A percentile compares a stretch with the other conserved stretches of the same genome.
These are phyloP conservation scores for Psettodes erumei DNA, from an alignment of 2,113 vertebrate species.

Conservation along the genomic window DNA sequence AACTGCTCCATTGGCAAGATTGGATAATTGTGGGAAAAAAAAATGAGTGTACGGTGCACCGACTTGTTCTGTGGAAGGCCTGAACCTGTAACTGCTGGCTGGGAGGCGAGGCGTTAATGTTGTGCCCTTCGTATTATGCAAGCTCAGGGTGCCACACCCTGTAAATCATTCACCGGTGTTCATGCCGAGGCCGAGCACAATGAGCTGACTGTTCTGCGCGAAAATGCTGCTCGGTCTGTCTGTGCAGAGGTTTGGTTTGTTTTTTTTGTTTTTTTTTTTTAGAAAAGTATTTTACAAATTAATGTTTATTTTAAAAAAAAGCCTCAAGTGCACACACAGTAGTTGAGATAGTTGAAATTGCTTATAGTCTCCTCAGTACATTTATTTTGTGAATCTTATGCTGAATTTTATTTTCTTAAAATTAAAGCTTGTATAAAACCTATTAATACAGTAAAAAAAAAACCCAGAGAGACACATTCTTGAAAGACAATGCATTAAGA, in stretches of 20 bases:
- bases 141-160: constrained; percentile 50
- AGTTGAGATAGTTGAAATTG: neutral
- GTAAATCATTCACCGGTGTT: constrained; percentile 64
- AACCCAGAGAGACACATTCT: constrained; percentile 1
- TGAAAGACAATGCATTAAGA: constrained; percentile 17
- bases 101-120: neutral
- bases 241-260: no score
- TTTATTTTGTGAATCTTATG: neutral
- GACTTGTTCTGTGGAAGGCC: neutral
- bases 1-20: neutral
- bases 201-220: neutral
- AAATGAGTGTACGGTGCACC: neutral
- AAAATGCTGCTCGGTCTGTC: neutral
- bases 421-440: neutral
- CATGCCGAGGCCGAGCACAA: neutral
- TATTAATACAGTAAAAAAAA: neutral
- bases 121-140: neutral
- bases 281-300: neutral
- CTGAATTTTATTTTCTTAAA: neutral
- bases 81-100: constrained; percentile 39
- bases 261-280: no score
- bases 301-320: neutral
- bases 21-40: neutral
- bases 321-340: neutral
- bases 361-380: neutral